Percentiles rank a stretch among this genome's conserved stretches.
Evolutionary conservation across 2,888 invertebrate species (phyloP).

Genomic region (Piscicola geometra): DNA sequence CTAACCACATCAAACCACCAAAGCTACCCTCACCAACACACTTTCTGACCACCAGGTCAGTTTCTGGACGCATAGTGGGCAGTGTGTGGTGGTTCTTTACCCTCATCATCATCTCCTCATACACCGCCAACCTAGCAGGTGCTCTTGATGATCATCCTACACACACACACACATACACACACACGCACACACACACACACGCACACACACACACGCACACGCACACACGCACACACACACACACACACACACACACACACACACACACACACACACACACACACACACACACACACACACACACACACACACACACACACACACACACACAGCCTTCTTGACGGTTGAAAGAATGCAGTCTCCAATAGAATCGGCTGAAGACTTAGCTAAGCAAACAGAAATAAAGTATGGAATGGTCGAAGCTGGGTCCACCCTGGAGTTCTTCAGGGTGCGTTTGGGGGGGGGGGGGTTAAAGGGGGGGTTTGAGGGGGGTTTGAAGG

Average conservation of each 20-base stretch:
- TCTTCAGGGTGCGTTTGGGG: slow-evolving; percentile 71
- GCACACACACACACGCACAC: too few relatives aligned
- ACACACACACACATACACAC: neutral
- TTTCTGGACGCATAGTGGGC: slow-evolving; percentile 90
- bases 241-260: too few relatives aligned
- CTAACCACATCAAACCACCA: too few relatives aligned
- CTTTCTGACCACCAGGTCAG: slow-evolving; percentile 68
- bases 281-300: slow-evolving; percentile 68
- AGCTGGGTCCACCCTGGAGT: slow-evolving; percentile 75
- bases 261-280: too few relatives aligned
- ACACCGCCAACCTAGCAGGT: slow-evolving; percentile 81
- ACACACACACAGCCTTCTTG: slow-evolving; percentile 87
- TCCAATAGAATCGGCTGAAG: slow-evolving; percentile 87
- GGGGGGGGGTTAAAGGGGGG: too few relatives aligned
- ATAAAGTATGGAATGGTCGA: slow-evolving; percentile 79
- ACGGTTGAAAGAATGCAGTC: slow-evolving; percentile 93
- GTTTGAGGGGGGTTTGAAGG: neutral
- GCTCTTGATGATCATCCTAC: too few relatives aligned
- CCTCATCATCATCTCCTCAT: slow-evolving; percentile 91
- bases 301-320: slow-evolving; percentile 94
- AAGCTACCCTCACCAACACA: too few relatives aligned
- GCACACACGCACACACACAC: too few relatives aligned
- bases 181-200: neutral
- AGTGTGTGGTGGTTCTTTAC: slow-evolving; percentile 99
- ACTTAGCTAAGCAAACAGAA: slow-evolving; percentile 82